These are phyloP conservation scores for Gallinago undulata DNA, from an alignment of 2,113 vertebrate species.

Conservation along the genomic window DNA sequence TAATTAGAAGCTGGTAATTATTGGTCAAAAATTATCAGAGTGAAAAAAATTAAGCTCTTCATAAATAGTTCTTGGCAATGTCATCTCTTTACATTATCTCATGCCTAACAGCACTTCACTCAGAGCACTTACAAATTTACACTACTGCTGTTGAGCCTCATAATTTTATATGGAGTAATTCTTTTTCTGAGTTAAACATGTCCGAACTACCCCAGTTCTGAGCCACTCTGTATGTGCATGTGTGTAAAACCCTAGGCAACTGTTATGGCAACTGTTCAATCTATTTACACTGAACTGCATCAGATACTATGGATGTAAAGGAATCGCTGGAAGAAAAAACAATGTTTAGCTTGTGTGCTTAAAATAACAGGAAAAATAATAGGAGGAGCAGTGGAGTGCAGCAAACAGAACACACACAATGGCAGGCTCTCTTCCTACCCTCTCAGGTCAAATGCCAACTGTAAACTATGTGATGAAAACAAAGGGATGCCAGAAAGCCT, in stretches of 20 bases:
- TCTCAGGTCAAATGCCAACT: conserved; percentile 58
- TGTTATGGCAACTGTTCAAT: background rate
- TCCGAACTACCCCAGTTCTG: conserved; percentile 1
- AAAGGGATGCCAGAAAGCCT: conserved; percentile 43
- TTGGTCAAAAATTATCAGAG: conserved; percentile 86
- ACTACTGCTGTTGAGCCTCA: conserved; percentile 62
- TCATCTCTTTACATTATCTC: conserved; percentile 75
- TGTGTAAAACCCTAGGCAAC: background rate
- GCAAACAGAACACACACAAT: conserved; percentile 4
- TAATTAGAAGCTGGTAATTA: conserved; percentile 83
- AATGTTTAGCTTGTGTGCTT: conserved; percentile 18
- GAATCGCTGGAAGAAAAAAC: conserved; percentile 22
- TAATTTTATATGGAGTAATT: conserved; percentile 68
- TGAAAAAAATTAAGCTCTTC: conserved; percentile 82
- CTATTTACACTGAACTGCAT: background rate
- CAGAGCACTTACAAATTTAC: conserved; percentile 70
- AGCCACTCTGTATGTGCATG: background rate
- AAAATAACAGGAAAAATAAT: conserved; percentile 23
- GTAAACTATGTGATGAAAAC: conserved; percentile 49
- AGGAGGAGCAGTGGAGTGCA: background rate
- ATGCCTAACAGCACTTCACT: conserved; percentile 72
- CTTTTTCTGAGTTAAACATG: conserved; percentile 51
- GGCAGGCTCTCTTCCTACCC: background rate
- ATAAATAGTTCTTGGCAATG: conserved; percentile 81
- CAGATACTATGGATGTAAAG: background rate